Conservation (phyloP, 1,140 invertebrate genomes). For the Ceratitis capitata region DNA sequence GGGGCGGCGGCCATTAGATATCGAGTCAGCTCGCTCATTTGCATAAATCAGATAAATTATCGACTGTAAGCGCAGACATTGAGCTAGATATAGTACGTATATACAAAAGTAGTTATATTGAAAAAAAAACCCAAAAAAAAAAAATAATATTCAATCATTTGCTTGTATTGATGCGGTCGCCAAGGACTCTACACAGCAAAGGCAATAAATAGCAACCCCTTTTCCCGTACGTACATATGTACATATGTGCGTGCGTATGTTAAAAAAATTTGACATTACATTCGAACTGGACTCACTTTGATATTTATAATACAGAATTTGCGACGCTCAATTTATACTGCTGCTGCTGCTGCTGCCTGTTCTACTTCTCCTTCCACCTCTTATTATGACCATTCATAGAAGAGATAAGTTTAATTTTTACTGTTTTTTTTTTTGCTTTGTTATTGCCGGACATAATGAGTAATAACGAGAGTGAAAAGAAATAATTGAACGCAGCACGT, state of each 20-base stretch:
- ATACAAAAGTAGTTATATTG: neutral
- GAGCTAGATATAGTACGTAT: too few relatives aligned
- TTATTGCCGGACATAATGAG: neutral
- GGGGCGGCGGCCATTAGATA: constrained; percentile 28
- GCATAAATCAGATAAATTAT: constrained; percentile 63
- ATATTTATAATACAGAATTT: neutral
- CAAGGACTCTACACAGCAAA: neutral
- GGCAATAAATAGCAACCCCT: neutral
- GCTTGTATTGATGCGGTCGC: neutral
- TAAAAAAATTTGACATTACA: neutral
- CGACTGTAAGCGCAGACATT: neutral
- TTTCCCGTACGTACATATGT: neutral
- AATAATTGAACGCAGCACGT: neutral
- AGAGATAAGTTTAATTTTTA: neutral
- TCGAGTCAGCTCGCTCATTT: too few relatives aligned
- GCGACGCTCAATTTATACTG: neutral
- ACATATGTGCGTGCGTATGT: neutral
- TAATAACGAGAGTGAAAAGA: neutral
- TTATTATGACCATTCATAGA: too few relatives aligned
- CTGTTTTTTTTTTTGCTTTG: neutral
- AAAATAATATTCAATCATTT: neutral
- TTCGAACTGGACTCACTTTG: neutral
- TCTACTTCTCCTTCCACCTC: neutral
- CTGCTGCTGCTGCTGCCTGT: too few relatives aligned
- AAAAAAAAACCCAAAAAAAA: neutral